Percentiles rank a stretch among this genome's conserved stretches.
Evolutionary conservation across 2,888 invertebrate species (phyloP).

Genomic region (Caenorhabditis drosophilae): DNA sequence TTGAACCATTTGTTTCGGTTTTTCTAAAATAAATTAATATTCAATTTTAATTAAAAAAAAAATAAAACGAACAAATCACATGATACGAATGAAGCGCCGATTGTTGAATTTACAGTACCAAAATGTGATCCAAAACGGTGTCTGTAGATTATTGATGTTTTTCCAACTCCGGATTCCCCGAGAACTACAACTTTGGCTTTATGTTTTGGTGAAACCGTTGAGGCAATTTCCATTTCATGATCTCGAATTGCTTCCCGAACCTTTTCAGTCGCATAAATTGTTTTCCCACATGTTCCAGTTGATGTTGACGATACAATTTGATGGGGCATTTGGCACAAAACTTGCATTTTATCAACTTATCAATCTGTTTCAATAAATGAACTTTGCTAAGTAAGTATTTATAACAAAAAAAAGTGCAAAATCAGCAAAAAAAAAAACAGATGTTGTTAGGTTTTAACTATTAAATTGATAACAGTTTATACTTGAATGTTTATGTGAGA

Average conservation of each 20-base stretch:
- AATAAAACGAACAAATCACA: conserved; percentile 42
- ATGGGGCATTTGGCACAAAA: conserved; percentile 31
- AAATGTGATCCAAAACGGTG: conserved; percentile 49
- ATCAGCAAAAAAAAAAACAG: neutral
- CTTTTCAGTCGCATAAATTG: conserved; percentile 44
- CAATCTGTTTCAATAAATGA: no score
- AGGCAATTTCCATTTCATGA: conserved; percentile 37
- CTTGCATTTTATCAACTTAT: conserved; percentile 19
- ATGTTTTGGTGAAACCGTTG: conserved; percentile 29
- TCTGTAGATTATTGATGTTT: conserved; percentile 51
- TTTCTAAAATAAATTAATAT: no score
- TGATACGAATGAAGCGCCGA: conserved; percentile 58
- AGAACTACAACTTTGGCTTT: conserved; percentile 50
- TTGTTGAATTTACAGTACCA: conserved; percentile 54
- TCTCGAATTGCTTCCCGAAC: conserved; percentile 46
- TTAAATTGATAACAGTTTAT: no score
- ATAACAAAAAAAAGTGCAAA: neutral
- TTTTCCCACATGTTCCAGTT: conserved; percentile 29
- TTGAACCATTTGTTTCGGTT: conserved; percentile 31
- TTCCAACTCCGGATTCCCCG: conserved; percentile 51
- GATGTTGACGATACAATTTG: conserved; percentile 15
- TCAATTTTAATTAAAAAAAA: neutral
- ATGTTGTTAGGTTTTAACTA: neutral
- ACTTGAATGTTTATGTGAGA: no score
- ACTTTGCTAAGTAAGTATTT: neutral